Conservation (phyloP, 2,888 invertebrate genomes). For the Byasa hedistus region DNA sequence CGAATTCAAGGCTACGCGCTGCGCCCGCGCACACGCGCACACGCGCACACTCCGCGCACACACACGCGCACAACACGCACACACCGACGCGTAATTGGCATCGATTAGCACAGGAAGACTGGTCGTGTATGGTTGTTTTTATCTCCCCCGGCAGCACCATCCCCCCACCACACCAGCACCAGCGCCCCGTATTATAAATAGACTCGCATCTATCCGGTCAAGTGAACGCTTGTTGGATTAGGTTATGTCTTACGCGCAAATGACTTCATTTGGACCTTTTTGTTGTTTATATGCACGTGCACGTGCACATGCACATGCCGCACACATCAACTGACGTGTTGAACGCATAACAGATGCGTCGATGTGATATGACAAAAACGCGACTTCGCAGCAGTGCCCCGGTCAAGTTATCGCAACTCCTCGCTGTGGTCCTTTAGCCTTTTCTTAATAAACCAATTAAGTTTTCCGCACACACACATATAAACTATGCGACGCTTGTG, state of each 20-base stretch:
- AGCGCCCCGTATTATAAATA: constrained; percentile 39
- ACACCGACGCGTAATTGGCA: constrained; percentile 59
- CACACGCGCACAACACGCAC: constrained; percentile 24
- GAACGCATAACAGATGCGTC: neutral
- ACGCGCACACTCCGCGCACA: constrained; percentile 38
- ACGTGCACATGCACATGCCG: too few relatives aligned
- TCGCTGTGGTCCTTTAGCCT: too few relatives aligned
- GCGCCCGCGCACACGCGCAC: constrained; percentile 40
- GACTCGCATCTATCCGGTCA: constrained; percentile 42
- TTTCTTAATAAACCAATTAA: too few relatives aligned
- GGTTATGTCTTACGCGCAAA: constrained; percentile 40
- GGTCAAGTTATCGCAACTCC: too few relatives aligned
- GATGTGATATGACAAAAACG: constrained; percentile 6
- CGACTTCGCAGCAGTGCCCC: too few relatives aligned
- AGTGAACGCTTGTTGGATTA: constrained; percentile 43
- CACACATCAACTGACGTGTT: too few relatives aligned
- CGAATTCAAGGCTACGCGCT: constrained; percentile 65
- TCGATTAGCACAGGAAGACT: constrained; percentile 77
- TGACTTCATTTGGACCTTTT: constrained; percentile 25
- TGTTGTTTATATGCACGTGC: too few relatives aligned
- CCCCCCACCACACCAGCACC: neutral
- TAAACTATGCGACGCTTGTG: too few relatives aligned
- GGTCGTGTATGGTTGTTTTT: constrained; percentile 53
- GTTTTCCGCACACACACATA: neutral
- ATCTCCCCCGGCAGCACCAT: neutral